Percentiles rank a stretch among this genome's conserved stretches.
phyloP scores from a whole-genome alignment of 30 jellyfish, hydroid and myxozoan genomes.

The Nemopilema nomurai region DNA sequence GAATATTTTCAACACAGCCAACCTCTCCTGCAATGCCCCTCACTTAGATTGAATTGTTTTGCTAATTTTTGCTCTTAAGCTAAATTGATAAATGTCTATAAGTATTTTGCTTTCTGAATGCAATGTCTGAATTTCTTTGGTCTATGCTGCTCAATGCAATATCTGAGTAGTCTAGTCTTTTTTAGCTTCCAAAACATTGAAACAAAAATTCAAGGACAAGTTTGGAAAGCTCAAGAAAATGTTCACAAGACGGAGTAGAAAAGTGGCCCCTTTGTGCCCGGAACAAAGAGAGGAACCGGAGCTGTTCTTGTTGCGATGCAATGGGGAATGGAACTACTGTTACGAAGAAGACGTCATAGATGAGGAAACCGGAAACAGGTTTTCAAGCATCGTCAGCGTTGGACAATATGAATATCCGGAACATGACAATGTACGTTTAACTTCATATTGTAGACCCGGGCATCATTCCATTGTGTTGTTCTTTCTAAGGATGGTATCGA shows the following conservation, averaged over 20 bases:
- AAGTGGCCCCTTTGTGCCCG: not conserved
- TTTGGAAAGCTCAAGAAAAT: conserved; percentile 3
- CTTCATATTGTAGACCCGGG: not conserved
- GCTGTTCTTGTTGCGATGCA: conserved; percentile 6
- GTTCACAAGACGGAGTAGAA: conserved; percentile 20
- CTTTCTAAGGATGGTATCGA: too few relatives aligned
- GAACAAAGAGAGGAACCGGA: conserved; percentile 15
- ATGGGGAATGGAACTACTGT: conserved; percentile 25
- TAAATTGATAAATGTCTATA: too few relatives aligned
- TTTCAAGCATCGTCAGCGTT: not conserved
- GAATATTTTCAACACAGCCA: too few relatives aligned
- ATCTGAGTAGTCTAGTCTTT: too few relatives aligned
- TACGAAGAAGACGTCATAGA: conserved; percentile 14
- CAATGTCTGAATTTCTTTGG: too few relatives aligned
- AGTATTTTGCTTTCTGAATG: too few relatives aligned
- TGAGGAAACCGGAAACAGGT: not conserved
- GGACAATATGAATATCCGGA: conserved; percentile 34
- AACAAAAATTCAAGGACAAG: conserved; percentile 9
- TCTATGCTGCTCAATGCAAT: too few relatives aligned
- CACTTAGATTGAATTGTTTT: too few relatives aligned
- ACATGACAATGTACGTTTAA: conserved; percentile 11
- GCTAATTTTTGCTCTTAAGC: too few relatives aligned
- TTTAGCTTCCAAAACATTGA: not conserved
- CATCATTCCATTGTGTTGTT: not conserved
- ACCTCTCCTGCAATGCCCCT: too few relatives aligned